These are phyloP conservation scores for human (Homo sapiens) DNA, from an alignment of 2,113 vertebrate genomes.

Conservation along the genomic window DNA sequence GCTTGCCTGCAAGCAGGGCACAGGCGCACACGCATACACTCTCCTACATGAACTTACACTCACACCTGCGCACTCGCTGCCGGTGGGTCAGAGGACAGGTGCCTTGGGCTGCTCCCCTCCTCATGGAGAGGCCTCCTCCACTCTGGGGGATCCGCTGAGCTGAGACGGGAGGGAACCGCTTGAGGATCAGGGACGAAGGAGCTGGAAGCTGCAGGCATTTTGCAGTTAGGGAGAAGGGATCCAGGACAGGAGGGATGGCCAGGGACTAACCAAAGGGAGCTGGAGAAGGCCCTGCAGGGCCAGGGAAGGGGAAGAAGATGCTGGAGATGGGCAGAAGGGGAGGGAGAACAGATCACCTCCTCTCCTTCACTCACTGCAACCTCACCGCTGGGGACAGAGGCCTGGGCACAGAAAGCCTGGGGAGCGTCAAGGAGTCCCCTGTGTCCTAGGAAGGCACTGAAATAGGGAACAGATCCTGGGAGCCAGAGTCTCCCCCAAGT, in stretches of 20 bases:
- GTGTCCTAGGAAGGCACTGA: conserved; percentile 77
- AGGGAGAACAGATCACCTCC: background rate
- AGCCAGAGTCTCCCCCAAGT: conserved; percentile 43
- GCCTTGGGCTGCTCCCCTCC: background rate
- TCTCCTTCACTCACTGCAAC: background rate
- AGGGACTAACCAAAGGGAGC: conserved; percentile 12
- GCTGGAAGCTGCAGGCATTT: conserved; percentile 14
- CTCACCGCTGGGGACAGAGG: background rate
- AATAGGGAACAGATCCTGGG: conserved; percentile 53
- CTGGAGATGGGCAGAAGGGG: background rate
- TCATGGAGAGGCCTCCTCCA: background rate
- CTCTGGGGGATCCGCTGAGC: background rate
- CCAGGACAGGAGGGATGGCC: background rate
- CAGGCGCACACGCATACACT: background rate
- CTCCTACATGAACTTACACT: background rate
- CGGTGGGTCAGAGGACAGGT: conserved; percentile 26
- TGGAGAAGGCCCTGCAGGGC: background rate
- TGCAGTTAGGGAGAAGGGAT: background rate
- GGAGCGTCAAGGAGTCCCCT: conserved; percentile 40
- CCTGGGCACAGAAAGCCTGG: conserved; percentile 48
- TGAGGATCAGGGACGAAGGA: background rate
- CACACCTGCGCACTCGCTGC: background rate
- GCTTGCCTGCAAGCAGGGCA: conserved; percentile 73
- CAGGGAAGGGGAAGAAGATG: background rate
- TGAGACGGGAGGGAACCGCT: background rate